Base-by-base conservation (phyloP, 2,797 vertebrate species). In the Yasuhikotakia modesta region DNA sequence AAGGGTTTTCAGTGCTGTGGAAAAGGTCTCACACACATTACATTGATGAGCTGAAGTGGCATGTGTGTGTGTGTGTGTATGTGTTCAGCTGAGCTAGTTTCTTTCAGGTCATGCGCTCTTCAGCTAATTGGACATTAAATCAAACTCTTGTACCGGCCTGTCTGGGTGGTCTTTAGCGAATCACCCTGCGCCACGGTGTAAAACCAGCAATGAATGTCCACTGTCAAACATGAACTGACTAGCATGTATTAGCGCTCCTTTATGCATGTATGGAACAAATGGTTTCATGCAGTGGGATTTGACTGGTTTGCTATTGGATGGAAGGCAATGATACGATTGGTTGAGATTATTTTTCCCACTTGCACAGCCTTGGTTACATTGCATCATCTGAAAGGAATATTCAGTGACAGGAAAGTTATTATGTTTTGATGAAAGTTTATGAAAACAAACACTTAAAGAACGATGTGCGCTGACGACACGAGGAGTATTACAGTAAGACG, bases 81-180 rank as follows among this genome's bases (percentile, higher is more conserved):
- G 30, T 19, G 17, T n/a, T 43, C 16, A 75, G 32, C n/a, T 67
- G 83, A 82, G 68, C 64, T 85, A 76, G 80, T 70, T 19, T 83
- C 78, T 66, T 68, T 81, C 81, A 86, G 81, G 85, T 70, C 79
- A 83, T 81, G 79, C 81, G 83, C 87, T 85, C 67, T 89, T 88
- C 80, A 82, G 73, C 85, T 92, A 91, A 91, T 90, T 92, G 86
- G 78, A 61, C 83, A 78, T 87, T 90, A 91, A 90, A 90, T 90
- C 88, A 85, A 78, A 74, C 69, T 77, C 75, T 55, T 66, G 57
- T 73, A 79, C 35, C 72, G 46, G 57, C 19, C 73, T 63, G 61
- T 80, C 74, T 71, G 30, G 5, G 24, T 68, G 63, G 70, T 72
- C 67, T 82, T 75, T 50, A 70, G 53, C 58, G 52, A 67, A 76